Percentiles rank a stretch among this genome's conserved stretches.
Evolutionary conservation across 2,113 vertebrate genomes (phyloP).

Genomic region (Archilochus colubris): DNA sequence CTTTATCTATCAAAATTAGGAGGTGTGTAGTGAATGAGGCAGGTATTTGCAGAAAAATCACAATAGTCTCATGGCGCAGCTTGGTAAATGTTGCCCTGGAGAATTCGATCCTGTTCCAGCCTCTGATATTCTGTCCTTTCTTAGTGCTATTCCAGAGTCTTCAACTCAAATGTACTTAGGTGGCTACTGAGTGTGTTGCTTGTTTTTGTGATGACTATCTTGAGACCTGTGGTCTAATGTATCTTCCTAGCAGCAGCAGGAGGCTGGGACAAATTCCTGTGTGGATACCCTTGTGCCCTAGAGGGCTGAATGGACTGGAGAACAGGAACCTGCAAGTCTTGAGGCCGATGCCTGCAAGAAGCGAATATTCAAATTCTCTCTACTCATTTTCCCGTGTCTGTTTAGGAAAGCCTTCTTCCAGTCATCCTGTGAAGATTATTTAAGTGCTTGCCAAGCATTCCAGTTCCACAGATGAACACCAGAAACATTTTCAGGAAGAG

Average conservation of each 20-base stretch:
- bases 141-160: neutral
- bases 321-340: neutral
- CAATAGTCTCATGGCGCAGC: neutral
- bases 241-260: neutral
- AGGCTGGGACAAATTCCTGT: neutral
- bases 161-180: neutral
- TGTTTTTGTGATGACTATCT: neutral
- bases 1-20: neutral
- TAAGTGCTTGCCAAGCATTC: conserved; percentile 8
- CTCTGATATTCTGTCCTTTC: neutral
- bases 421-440: conserved; percentile 1
- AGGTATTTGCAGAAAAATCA: conserved; percentile 9
- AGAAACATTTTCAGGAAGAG: conserved; percentile 40
- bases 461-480: conserved; percentile 10
- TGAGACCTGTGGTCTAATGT: neutral
- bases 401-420: neutral
- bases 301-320: neutral
- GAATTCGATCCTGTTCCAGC: neutral
- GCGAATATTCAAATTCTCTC: neutral
- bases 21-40: neutral
- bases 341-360: neutral
- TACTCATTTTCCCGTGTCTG: neutral
- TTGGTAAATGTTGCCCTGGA: neutral
- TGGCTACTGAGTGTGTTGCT: neutral
- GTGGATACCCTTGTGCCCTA: neutral